phyloP scores from a whole-genome alignment of 2,888 invertebrate genomes.

The Torymus texanus region DNA sequence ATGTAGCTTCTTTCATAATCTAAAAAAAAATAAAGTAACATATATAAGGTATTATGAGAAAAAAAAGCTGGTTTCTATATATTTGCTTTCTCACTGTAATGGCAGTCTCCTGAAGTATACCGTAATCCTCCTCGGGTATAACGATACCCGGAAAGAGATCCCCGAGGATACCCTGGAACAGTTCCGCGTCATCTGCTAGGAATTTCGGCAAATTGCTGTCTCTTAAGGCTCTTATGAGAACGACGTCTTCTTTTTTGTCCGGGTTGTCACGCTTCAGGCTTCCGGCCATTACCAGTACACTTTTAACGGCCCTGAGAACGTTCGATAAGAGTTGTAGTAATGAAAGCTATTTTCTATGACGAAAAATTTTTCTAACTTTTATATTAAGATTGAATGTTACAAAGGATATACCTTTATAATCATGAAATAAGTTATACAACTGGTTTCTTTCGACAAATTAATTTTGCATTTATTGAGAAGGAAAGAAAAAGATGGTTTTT shows the following conservation, averaged over 20 bases:
- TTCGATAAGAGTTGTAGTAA: too few relatives aligned
- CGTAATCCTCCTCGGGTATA: constrained; percentile 88
- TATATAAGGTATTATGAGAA: neutral
- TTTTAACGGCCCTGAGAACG: constrained; percentile 86
- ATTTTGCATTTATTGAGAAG: neutral
- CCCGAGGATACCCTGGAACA: constrained; percentile 91
- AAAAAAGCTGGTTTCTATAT: neutral
- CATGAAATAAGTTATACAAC: too few relatives aligned
- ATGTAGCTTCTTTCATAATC: constrained; percentile 78
- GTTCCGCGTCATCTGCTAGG: constrained; percentile 86
- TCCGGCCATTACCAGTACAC: constrained; percentile 94
- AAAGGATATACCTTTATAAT: too few relatives aligned
- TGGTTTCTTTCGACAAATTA: neutral
- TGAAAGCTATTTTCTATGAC: too few relatives aligned
- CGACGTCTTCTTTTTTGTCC: constrained; percentile 88
- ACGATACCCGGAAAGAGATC: constrained; percentile 91
- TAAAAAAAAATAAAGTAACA: constrained; percentile 42
- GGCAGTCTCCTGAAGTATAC: constrained; percentile 82
- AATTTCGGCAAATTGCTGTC: constrained; percentile 95
- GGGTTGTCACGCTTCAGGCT: constrained; percentile 90
- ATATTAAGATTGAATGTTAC: too few relatives aligned
- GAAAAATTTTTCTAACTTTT: too few relatives aligned
- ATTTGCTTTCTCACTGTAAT: constrained; percentile 63
- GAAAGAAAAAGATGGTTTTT: neutral
- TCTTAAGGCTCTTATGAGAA: constrained; percentile 88